A percentile compares a stretch with the other conserved stretches of the same genome.
phyloP scores from a whole-genome alignment of 2,797 vertebrate genomes.

The Dicrostonyx torquatus region DNA sequence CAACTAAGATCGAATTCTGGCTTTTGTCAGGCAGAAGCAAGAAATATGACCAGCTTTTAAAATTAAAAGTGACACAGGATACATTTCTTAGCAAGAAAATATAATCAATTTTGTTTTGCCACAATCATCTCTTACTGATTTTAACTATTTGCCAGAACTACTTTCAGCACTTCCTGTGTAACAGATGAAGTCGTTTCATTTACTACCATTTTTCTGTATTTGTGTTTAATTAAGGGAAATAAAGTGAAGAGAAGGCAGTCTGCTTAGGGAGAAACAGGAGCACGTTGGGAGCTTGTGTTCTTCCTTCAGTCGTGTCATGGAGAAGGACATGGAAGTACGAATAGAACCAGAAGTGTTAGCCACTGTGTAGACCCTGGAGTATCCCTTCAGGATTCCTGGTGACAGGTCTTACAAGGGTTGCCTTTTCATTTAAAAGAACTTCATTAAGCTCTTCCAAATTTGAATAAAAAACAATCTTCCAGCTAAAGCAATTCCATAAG shows the following conservation, averaged over 20 bases:
- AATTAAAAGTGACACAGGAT: conserved; percentile 9
- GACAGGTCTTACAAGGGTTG: background rate
- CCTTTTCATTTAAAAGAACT: conserved; percentile 43
- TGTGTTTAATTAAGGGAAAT: background rate
- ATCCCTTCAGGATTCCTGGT: background rate
- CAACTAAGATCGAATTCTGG: background rate
- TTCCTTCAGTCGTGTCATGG: background rate
- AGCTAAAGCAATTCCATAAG: conserved; percentile 16
- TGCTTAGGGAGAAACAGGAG: background rate
- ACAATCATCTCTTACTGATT: background rate
- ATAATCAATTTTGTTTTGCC: background rate
- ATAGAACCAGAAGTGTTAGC: background rate
- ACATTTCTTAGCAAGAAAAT: conserved; percentile 20
- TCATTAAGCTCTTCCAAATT: conserved; percentile 51
- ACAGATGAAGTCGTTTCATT: background rate
- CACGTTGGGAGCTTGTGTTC: background rate
- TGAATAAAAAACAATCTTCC: conserved; percentile 40
- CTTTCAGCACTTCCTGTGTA: background rate
- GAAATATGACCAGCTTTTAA: background rate
- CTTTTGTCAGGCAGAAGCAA: conserved; percentile 3
- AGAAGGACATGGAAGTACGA: background rate
- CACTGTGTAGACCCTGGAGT: background rate
- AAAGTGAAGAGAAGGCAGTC: background rate
- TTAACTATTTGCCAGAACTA: background rate
- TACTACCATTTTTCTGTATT: background rate